These are phyloP conservation scores for Macrosteles quadrilineatus DNA, from an alignment of 1,140 invertebrate species.

Conservation along the genomic window DNA sequence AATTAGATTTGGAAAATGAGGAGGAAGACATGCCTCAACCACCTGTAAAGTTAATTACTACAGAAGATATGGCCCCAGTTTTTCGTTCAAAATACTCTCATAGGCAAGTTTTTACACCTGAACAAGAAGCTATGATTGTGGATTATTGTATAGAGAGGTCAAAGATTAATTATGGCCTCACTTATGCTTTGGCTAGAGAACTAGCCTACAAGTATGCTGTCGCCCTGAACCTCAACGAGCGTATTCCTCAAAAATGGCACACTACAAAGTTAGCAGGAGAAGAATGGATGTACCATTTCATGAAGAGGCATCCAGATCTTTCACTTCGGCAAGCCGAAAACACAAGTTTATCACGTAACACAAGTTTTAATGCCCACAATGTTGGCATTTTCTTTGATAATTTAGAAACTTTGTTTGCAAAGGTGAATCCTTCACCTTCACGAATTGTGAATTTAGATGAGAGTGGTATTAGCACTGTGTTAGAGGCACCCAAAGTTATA, in stretches of 20 bases:
- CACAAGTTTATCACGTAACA: constrained; percentile 17
- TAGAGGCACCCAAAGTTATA: constrained; percentile 9
- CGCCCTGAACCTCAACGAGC: constrained; percentile 9
- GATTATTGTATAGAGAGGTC: constrained; percentile 26
- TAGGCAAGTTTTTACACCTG: neutral
- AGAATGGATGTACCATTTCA: constrained; percentile 25
- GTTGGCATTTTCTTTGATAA: neutral
- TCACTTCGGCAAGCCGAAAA: constrained; percentile 19
- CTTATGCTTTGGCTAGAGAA: constrained; percentile 22
- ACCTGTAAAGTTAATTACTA: constrained; percentile 15
- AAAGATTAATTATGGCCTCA: constrained; percentile 17
- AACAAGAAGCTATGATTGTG: constrained; percentile 21
- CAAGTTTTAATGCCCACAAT: neutral
- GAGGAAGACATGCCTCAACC: neutral
- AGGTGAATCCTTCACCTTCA: constrained; percentile 6
- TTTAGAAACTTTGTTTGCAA: neutral
- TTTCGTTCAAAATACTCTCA: constrained; percentile 20
- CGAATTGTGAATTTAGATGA: constrained; percentile 1
- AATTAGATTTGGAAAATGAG: neutral
- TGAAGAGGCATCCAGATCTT: constrained; percentile 22
- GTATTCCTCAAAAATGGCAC: constrained; percentile 26
- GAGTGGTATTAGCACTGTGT: constrained; percentile 19
- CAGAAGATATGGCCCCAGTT: constrained; percentile 26
- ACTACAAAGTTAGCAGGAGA: constrained; percentile 17
- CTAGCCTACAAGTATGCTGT: too few relatives aligned